Conservation (phyloP, 2,797 vertebrate species). For the Lacerta agilis region DNA sequence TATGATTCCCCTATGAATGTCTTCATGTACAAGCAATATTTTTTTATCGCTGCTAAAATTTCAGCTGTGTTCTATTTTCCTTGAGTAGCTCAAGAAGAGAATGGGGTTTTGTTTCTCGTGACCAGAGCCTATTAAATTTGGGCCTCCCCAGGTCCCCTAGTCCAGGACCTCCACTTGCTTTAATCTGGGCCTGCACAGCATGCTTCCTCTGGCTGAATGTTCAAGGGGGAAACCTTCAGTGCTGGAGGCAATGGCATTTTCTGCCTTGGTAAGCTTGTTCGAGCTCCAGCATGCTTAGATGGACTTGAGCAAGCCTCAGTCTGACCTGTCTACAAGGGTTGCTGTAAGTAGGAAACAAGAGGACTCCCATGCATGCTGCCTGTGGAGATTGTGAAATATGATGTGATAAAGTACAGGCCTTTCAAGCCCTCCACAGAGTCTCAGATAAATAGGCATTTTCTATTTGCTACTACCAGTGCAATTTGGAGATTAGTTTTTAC, state of each 20-base stretch:
- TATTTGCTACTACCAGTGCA: background rate
- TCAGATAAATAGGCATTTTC: background rate
- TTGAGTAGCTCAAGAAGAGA: no score
- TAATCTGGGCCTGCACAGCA: background rate
- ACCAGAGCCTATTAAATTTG: no score
- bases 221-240: background rate
- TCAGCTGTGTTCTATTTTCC: no score
- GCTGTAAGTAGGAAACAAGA: background rate
- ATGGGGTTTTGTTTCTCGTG: no score
- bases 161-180: no score
- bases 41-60: no score
- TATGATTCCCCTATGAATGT: no score
- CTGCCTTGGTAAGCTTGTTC: background rate
- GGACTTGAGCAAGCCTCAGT: background rate
- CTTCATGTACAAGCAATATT: no score
- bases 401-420: background rate
- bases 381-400: background rate
- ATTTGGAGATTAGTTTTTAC: constrained; percentile 42
- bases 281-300: background rate
- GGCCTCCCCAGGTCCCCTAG: no score
- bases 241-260: background rate
- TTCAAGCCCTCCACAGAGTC: background rate
- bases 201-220: background rate
- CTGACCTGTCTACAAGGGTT: background rate
- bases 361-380: background rate